Conservation (phyloP, 2,113 vertebrate genomes). For the Coracopsis vasa region DNA sequence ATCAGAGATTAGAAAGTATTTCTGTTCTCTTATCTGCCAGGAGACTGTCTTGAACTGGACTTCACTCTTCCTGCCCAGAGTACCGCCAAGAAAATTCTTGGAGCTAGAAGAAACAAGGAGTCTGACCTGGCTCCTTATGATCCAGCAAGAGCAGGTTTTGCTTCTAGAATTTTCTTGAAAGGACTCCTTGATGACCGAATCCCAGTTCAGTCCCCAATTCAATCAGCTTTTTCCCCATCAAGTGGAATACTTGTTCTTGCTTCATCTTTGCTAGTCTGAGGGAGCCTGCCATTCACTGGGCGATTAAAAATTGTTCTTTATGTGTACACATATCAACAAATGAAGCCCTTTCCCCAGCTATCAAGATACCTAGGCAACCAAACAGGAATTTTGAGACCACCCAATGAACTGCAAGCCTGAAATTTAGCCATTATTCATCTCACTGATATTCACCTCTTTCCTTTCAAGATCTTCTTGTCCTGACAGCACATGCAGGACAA, state of each 20-base stretch:
- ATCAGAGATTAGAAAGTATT: not conserved
- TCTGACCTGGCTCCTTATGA: not conserved
- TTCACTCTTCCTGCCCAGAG: not conserved
- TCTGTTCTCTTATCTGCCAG: not conserved
- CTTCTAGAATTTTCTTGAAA: not conserved
- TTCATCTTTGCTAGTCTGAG: not conserved
- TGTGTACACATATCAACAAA: rapidly evolving
- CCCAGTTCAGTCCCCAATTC: not conserved
- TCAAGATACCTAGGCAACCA: not conserved
- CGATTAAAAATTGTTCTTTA: not conserved
- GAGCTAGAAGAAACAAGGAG: not conserved
- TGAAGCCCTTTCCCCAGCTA: not conserved
- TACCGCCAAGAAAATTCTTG: not conserved
- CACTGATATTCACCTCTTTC: not conserved
- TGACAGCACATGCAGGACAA: not conserved
- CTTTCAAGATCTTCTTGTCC: not conserved
- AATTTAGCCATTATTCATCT: not conserved
- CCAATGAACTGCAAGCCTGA: not conserved
- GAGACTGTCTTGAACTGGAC: not conserved
- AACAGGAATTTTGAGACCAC: not conserved
- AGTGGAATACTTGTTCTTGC: not conserved
- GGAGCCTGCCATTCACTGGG: not conserved
- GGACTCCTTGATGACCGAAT: not conserved
- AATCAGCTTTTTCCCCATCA: not conserved
- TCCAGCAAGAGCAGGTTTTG: not conserved